Evolutionary conservation across 2,888 invertebrate genomes (phyloP).

Genomic region (Harpagoxenus sublaevis): DNA sequence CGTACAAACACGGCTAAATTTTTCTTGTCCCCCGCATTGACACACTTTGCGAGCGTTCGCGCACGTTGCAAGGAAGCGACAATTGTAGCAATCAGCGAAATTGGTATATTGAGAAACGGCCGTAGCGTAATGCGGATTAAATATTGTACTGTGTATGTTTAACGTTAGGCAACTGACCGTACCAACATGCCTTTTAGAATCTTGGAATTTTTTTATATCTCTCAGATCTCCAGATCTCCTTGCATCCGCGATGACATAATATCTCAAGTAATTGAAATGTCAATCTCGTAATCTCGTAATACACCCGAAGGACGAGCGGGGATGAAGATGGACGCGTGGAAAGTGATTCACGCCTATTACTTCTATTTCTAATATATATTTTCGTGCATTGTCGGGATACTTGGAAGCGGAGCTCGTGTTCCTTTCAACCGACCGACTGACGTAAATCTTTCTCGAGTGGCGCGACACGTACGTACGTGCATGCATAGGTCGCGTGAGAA

Average conservation of each 20-base stretch:
- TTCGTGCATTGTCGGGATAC: conserved; percentile 22
- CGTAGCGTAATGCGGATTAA: not conserved
- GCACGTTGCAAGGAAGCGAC: conserved; percentile 38
- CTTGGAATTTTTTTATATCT: not conserved
- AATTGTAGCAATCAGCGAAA: conserved; percentile 44
- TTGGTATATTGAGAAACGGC: conserved; percentile 34
- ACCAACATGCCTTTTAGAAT: not conserved
- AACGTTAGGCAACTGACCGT: not conserved
- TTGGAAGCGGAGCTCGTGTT: not conserved
- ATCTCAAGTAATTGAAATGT: conserved; percentile 8
- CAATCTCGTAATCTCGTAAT: not conserved
- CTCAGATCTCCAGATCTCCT: not conserved
- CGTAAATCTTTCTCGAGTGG: conserved; percentile 16
- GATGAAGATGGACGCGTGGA: not conserved
- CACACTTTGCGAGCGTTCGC: conserved; percentile 27
- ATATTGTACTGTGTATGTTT: not conserved
- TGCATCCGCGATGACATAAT: conserved; percentile 22
- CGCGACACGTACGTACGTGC: not conserved
- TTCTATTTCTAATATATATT: conserved; percentile 26
- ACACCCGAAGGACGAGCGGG: not conserved
- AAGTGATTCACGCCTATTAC: conserved; percentile 27
- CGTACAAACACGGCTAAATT: conserved; percentile 24
- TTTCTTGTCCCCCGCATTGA: conserved; percentile 30
- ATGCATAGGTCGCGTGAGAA: conserved; percentile 3
- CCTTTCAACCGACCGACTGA: conserved; percentile 15